Evolutionary conservation across 2,888 invertebrate genomes (phyloP).

Genomic region (Euplexia lucipara): DNA sequence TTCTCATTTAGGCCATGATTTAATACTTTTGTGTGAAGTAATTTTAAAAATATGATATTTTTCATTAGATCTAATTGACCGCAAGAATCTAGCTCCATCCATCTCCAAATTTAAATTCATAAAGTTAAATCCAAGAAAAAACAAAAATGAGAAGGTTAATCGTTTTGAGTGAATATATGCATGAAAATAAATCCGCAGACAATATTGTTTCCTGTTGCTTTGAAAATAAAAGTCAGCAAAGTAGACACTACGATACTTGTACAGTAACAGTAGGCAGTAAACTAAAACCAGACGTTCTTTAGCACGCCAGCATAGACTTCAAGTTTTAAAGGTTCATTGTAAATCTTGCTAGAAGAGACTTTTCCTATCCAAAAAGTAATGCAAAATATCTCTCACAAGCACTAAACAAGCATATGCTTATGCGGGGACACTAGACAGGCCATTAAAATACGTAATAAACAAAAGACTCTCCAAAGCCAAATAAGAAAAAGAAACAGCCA

Average conservation of each 20-base stretch:
- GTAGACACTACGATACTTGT: background rate
- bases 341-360: background rate
- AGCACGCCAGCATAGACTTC: background rate
- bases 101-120: slow-evolving; percentile 12
- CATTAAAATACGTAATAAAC: slow-evolving; percentile 6
- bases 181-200: slow-evolving; percentile 9
- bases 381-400: background rate
- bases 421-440: background rate
- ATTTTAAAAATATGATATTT: background rate
- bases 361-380: slow-evolving; percentile 4
- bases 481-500: slow-evolving; percentile 32
- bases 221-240: slow-evolving; percentile 3
- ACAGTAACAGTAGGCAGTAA: too few relatives aligned
- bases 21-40: background rate
- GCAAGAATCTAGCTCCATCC: background rate
- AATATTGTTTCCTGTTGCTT: slow-evolving; percentile 13
- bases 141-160: slow-evolving; percentile 8
- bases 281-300: slow-evolving; percentile 18
- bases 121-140: slow-evolving; percentile 4
- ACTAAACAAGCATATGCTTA: background rate
- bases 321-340: slow-evolving; percentile 1
- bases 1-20: slow-evolving; percentile 13
- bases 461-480: slow-evolving; percentile 6
- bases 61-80: background rate
- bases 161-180: slow-evolving; percentile 7